phyloP scores from a whole-genome alignment of 2,797 vertebrate genomes.

The Scolopax bukidnonensis region DNA sequence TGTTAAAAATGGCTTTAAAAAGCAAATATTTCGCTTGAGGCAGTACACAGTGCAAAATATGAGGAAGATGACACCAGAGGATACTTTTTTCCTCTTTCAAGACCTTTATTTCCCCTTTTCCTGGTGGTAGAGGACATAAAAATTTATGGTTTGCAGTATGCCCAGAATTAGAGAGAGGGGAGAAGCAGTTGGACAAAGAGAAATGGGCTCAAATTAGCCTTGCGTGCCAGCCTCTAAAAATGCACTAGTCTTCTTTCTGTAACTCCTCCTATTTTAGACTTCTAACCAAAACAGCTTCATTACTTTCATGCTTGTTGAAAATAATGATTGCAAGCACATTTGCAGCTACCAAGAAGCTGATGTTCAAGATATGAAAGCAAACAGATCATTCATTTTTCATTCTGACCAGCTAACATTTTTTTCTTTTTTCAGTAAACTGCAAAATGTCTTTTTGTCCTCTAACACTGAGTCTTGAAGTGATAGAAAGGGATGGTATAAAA shows the following conservation, averaged over 20 bases:
- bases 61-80: neutral
- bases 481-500: constrained; percentile 31
- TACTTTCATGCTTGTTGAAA: neutral
- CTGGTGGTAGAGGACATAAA: neutral
- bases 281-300: neutral
- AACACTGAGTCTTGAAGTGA: neutral
- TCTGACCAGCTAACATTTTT: neutral
- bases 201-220: neutral
- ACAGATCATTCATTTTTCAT: neutral
- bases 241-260: neutral
- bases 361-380: neutral
- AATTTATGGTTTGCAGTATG: neutral
- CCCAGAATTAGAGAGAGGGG: neutral
- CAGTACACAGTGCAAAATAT: neutral
- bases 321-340: neutral
- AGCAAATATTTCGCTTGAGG: neutral
- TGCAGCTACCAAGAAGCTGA: neutral
- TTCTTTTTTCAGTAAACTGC: neutral
- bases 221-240: neutral
- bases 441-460: constrained; percentile 22
- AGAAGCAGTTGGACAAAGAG: neutral
- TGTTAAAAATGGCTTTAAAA: neutral
- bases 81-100: neutral
- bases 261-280: neutral
- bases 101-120: neutral